Evolutionary conservation across 1,140 invertebrate genomes (phyloP).

Genomic region (Euglossa dilemma): DNA sequence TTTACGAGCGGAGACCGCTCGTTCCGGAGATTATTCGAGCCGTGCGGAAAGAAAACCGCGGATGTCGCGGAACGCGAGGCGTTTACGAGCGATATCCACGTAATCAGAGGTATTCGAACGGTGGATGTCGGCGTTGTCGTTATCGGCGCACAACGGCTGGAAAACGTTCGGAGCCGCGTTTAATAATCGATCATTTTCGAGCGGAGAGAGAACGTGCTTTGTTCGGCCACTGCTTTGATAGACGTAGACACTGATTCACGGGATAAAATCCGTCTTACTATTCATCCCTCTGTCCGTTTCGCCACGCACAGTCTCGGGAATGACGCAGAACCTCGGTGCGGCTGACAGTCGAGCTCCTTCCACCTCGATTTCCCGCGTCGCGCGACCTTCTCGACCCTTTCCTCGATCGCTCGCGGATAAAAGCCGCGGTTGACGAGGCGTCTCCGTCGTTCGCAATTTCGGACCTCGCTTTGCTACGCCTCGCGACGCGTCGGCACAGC

Average conservation of each 20-base stretch:
- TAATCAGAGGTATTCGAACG: neutral
- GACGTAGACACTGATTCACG: slow-evolving; percentile 14
- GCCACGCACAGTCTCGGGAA: neutral
- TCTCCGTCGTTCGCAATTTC: slow-evolving; percentile 68
- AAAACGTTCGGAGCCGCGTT: neutral
- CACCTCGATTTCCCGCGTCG: neutral
- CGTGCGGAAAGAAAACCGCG: neutral
- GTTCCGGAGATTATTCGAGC: too few relatives aligned
- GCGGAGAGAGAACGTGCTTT: neutral
- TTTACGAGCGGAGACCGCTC: slow-evolving; percentile 43
- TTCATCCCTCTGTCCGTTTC: neutral
- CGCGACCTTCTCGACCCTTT: neutral
- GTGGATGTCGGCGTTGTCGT: neutral
- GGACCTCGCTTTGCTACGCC: slow-evolving; percentile 30
- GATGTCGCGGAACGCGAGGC: neutral
- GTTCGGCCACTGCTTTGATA: neutral
- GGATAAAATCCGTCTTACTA: slow-evolving; percentile 37
- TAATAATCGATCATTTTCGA: neutral
- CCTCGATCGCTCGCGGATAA: slow-evolving; percentile 73
- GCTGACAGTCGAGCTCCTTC: neutral
- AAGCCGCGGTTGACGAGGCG: slow-evolving; percentile 77
- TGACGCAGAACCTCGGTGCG: slow-evolving; percentile 7
- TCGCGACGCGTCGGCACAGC: neutral
- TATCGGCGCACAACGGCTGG: neutral
- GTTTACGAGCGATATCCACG: neutral